These are phyloP conservation scores for Eudyptes chrysolophus DNA, from an alignment of 2,113 vertebrate genomes.

Conservation along the genomic window DNA sequence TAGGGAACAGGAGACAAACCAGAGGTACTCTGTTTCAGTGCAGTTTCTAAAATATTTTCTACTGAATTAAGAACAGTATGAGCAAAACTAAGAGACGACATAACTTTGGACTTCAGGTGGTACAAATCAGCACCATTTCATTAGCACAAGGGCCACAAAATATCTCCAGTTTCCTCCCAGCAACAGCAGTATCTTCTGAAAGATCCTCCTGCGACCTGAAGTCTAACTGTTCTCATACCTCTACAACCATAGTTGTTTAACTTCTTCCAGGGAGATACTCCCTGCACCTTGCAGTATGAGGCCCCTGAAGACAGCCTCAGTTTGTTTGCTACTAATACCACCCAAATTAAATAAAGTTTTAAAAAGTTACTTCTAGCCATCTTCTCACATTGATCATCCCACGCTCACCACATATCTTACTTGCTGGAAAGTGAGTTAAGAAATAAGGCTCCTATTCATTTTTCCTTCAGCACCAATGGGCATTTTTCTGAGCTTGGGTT, in stretches of 20 bases:
- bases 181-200: background rate
- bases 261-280: background rate
- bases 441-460: background rate
- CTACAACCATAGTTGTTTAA: background rate
- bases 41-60: background rate
- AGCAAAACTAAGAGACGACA: background rate
- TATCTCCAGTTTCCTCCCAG: background rate
- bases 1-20: background rate
- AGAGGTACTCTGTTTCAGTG: background rate
- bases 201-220: background rate
- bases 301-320: background rate
- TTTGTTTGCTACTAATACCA: background rate
- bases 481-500: background rate
- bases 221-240: background rate
- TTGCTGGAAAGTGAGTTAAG: background rate
- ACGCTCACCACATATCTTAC: background rate
- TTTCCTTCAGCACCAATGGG: background rate
- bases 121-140: background rate
- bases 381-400: background rate
- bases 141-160: background rate
- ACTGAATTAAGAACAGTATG: background rate
- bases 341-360: background rate
- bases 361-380: background rate
- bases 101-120: background rate
- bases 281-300: background rate